phyloP scores from a whole-genome alignment of 2,797 vertebrate genomes.

The Borostomias antarcticus region DNA sequence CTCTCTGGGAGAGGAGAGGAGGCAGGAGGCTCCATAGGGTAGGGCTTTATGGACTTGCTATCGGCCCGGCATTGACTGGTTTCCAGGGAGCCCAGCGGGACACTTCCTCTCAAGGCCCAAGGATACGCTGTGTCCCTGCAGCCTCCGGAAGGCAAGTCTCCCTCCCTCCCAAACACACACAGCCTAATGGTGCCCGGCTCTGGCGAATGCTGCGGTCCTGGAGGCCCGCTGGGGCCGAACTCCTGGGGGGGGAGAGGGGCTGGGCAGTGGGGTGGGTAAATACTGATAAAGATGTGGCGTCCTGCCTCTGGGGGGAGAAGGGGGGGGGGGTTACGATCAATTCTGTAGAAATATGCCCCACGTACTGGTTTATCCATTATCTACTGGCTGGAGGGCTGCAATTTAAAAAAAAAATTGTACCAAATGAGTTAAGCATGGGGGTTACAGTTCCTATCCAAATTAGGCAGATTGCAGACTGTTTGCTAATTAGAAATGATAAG shows the following conservation, averaged over 20 bases:
- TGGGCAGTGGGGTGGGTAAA: constrained; percentile 23
- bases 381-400: constrained; percentile 14
- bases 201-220: too few relatives aligned
- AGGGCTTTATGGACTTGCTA: constrained; percentile 51
- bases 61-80: constrained; percentile 46
- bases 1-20: constrained; percentile 13
- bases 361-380: constrained; percentile 36
- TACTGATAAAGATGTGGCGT: constrained; percentile 18
- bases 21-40: constrained; percentile 36
- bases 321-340: constrained; percentile 21
- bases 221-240: too few relatives aligned
- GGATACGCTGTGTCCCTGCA: constrained; percentile 23
- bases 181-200: too few relatives aligned
- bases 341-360: constrained; percentile 30
- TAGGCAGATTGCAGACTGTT: constrained; percentile 12
- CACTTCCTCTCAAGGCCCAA: constrained; percentile 33
- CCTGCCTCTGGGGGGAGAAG: constrained; percentile 21
- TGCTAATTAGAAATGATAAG: constrained; percentile 14
- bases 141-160: constrained; percentile 7
- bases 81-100: constrained; percentile 23
- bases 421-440: constrained; percentile 14
- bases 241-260: not conserved
- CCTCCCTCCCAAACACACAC: constrained; percentile 12
- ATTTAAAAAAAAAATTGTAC: not conserved
- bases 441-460: constrained; percentile 12